Base-by-base conservation (phyloP, 2,113 vertebrate species). In the Eurypyga helias region DNA sequence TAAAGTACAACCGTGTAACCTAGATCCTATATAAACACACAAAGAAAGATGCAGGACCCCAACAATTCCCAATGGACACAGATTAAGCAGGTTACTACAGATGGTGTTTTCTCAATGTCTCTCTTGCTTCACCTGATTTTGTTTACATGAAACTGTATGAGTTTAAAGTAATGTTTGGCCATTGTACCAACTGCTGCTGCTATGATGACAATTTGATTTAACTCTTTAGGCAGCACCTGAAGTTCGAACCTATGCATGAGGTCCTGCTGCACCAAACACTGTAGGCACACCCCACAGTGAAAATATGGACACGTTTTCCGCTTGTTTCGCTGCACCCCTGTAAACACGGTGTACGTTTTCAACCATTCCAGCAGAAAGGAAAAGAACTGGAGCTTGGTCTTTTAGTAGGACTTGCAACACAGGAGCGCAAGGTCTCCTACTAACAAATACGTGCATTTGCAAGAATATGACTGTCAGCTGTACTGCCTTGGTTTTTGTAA, bases 271-370 rank as follows among this genome's bases (percentile, higher is more conserved):
- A 48, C 7, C 23, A 45, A 67, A 72, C 48, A 46, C 17, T 31
- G 67, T 7, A 29, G 19, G 21, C 31, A 54, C 26, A 73, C 33
- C 48, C 33, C 13, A 14, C 13, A 71, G 36, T 45, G n/a, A 79
- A 89, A 95, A 58, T 16, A 54, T 0, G 2, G 16, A 23, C 8
- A n/a, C 17, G 26, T 45, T 69, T 88, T 80, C 45, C 24, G 23
- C 14, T 65, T 83, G 7, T 14, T 87, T 61, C 66, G 54, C 28
- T 33, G 25, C 24, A 65, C 2, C 8, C 6, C 36, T 38, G 38
- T 10, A 86, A 87, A 83, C 18, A 49, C 7, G 86, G 8, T 0
- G 0, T 24, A 25, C 1, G 0, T 36, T 84, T 78, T 61, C 48
- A 78, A 82, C 33, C 9, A 33, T 49, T 65, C 20, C 23, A 83